Evolutionary conservation across 1,140 invertebrate species (phyloP), one percentile per base, ranked within the genome.

Genomic region (Hycleus cichorii): DNA sequence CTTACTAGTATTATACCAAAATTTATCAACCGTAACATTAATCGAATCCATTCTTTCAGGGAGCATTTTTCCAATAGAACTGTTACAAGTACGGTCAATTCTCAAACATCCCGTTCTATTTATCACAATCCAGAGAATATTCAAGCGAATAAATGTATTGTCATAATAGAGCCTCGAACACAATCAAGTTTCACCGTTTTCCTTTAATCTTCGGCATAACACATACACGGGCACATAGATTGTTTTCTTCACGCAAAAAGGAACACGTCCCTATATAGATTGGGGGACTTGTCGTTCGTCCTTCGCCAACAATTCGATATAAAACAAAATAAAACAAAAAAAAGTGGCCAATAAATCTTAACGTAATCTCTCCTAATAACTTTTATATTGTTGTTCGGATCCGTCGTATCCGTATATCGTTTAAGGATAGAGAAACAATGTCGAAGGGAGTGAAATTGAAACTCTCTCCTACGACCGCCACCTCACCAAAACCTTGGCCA

Each of bases 1-100:
- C 27, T 39, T 39, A 1, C 65, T 66, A 5, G 39, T 11, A 62
- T 69, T 69, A 39, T 60, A 62, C 59, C 59, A 62, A 40, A 62
- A 62, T 38, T 56, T 58, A 38, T 46, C 52, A n/a, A 44, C 18
- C 38, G 58, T 54, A 18, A 45, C 57, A 56, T 60, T 65, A 3
- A 42, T 49, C 24, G 12, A 39, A 40, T 57, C 53, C 56, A 59
- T 55, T 50, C 25, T 58, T 50, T 62, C 39, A 42, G 49, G 12
- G 18, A 55, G 39, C 58, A 60, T 59, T 39, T 58, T 53, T 40
- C 39, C 58, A 59, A 49, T 44, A 42, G 47, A 39, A 49, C 42
- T 57, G 39, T 49, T 18, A 18, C 1, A 18, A 38, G 24, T 48
- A 11, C 40, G 38, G 47, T 50, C 56, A 50, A 57, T 57, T 57